Conservation (phyloP, 2,113 vertebrate species). For the Ranitomeya imitator region DNA sequence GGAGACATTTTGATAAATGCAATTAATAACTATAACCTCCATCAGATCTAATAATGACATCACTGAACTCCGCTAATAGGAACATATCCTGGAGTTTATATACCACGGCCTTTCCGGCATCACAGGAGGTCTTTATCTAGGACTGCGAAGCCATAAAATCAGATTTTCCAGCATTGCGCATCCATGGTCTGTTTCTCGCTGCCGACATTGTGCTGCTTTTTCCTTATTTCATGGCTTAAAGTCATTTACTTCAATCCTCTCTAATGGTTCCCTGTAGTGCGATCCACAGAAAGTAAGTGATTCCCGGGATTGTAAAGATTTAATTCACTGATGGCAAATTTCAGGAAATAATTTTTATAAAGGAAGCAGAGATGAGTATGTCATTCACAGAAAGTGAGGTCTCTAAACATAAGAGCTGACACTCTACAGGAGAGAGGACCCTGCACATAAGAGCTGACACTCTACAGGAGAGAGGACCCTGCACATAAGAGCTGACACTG, state of each 20-base stretch:
- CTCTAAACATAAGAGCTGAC: too few relatives aligned
- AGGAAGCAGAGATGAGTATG: neutral
- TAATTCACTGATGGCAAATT: neutral
- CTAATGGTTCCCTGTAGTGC: conserved; percentile 35
- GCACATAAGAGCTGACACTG: too few relatives aligned
- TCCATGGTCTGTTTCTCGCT: neutral
- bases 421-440: too few relatives aligned
- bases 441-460: too few relatives aligned
- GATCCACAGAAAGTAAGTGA: conserved; percentile 37
- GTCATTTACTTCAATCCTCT: conserved; percentile 27
- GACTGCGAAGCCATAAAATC: neutral
- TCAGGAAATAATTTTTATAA: neutral
- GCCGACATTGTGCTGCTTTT: neutral
- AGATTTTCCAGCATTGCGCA: neutral
- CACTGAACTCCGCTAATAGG: neutral
- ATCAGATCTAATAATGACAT: neutral
- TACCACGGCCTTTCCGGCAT: neutral
- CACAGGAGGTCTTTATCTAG: neutral
- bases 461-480: too few relatives aligned
- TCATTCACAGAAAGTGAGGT: neutral
- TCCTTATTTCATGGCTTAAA: conserved; percentile 12
- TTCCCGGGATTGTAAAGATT: neutral
- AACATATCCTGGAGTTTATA: neutral
- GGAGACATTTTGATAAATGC: neutral
- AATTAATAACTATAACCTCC: neutral